Conservation (phyloP, 2,113 vertebrate species). For the Chlamydotis undulata region DNA sequence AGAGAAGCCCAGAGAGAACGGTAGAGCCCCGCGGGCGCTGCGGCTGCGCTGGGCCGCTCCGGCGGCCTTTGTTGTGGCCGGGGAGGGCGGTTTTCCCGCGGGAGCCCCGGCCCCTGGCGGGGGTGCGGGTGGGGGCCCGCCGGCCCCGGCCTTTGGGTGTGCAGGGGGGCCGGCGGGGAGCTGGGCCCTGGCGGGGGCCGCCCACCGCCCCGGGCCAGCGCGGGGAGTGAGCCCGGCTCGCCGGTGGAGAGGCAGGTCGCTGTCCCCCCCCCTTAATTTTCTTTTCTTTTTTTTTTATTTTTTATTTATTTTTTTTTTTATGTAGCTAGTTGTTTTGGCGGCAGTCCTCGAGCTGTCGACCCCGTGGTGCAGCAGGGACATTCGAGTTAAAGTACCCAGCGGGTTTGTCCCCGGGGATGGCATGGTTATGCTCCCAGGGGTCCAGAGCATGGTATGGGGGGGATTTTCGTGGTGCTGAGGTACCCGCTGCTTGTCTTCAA, state of each 20-base stretch:
- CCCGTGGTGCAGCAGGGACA: neutral
- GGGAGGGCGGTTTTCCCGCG: neutral
- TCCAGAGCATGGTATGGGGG: accelerated
- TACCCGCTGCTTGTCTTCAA: neutral
- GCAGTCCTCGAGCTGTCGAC: neutral
- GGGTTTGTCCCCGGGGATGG: neutral
- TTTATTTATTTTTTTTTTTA: neutral
- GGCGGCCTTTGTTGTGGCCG: slow-evolving; percentile 37
- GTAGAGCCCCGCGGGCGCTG: neutral
- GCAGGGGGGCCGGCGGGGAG: neutral
- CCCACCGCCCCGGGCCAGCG: neutral
- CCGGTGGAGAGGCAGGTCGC: neutral
- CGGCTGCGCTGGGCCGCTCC: neutral
- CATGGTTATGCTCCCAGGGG: neutral
- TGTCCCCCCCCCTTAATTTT: neutral
- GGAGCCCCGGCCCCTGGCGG: neutral
- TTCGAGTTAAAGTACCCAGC: neutral
- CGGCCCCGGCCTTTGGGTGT: neutral
- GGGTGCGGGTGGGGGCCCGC: neutral
- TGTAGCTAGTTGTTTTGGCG: neutral
- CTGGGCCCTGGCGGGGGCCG: no score
- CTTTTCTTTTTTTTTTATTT: neutral
- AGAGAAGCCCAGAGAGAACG: neutral
- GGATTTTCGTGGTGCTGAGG: neutral
- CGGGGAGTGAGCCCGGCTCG: no score